A percentile compares a stretch with the other conserved stretches of the same genome.
These are phyloP conservation scores for Zaprionus kolodkinae DNA, from an alignment of 1,140 invertebrate species.

Conservation along the genomic window DNA sequence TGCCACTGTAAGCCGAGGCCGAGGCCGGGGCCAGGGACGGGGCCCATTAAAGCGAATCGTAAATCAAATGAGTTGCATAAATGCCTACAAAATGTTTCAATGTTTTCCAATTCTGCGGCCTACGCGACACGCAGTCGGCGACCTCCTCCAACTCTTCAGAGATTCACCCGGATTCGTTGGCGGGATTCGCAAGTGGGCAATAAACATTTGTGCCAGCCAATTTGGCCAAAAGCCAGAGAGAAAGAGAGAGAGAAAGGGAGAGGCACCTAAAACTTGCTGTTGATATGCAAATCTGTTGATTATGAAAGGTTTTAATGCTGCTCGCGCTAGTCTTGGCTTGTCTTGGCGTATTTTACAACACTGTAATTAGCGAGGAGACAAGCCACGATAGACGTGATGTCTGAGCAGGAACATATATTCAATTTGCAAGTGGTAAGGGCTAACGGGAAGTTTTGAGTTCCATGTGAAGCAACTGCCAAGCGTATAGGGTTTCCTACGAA, in stretches of 20 bases:
- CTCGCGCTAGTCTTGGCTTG: neutral
- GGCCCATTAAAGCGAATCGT: constrained; percentile 65
- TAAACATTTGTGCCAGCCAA: constrained; percentile 62
- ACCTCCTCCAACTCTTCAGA: neutral
- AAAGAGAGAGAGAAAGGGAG: neutral
- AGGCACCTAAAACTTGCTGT: neutral
- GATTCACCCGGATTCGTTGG: neutral
- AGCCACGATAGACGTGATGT: neutral
- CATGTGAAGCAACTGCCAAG: neutral
- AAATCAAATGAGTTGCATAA: constrained; percentile 80
- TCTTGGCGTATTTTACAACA: constrained; percentile 9
- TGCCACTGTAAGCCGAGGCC: constrained; percentile 41
- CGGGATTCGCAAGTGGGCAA: constrained; percentile 52
- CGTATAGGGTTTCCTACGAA: neutral
- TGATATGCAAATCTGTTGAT: constrained; percentile 25
- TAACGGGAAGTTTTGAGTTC: no score
- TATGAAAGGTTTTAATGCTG: constrained; percentile 21
- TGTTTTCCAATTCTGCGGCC: constrained; percentile 71
- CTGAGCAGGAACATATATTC: constrained; percentile 1
- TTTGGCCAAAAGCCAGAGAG: constrained; percentile 14
- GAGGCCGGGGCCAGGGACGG: constrained; percentile 35
- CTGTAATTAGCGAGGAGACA: constrained; percentile 8
- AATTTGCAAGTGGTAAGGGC: neutral
- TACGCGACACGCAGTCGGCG: constrained; percentile 16
- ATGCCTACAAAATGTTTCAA: constrained; percentile 78